These are phyloP conservation scores for Leucosticte australis DNA, from an alignment of 2,113 vertebrate genomes.

Conservation along the genomic window DNA sequence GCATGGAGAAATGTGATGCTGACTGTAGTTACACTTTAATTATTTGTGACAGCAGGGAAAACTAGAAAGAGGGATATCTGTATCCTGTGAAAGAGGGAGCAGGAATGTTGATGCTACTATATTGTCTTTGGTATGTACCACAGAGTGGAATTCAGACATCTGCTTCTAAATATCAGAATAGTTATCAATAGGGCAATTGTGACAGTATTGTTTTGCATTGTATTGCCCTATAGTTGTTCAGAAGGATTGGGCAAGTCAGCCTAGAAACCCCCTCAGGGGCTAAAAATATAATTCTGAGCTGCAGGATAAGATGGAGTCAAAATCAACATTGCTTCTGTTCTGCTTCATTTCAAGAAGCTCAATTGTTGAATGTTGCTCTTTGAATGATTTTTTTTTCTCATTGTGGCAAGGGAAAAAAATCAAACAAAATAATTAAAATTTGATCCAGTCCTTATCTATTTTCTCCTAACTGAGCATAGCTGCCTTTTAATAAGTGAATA, in stretches of 20 bases:
- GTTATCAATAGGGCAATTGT: neutral
- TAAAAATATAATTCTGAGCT: neutral
- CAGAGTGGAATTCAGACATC: neutral
- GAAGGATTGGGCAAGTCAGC: neutral
- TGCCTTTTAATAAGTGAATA: conserved; percentile 2
- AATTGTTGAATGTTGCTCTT: neutral
- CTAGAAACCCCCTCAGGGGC: neutral
- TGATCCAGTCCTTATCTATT: neutral
- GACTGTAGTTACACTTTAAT: neutral
- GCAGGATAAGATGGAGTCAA: neutral
- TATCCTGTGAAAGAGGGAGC: too few species aligned
- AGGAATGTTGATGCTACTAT: neutral
- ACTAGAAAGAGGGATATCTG: neutral
- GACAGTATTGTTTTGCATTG: neutral
- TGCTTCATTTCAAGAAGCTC: neutral
- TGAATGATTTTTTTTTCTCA: neutral
- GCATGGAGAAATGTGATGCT: neutral
- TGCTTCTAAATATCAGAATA: neutral
- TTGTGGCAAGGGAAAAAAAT: neutral
- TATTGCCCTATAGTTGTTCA: neutral
- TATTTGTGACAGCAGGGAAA: neutral
- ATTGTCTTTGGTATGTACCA: neutral
- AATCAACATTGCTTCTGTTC: neutral
- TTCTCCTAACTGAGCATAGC: neutral
- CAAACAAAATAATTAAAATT: conserved; percentile 32